phyloP scores from a whole-genome alignment of 1,140 invertebrate genomes.

The Panagrolaimus sp. region DNA sequence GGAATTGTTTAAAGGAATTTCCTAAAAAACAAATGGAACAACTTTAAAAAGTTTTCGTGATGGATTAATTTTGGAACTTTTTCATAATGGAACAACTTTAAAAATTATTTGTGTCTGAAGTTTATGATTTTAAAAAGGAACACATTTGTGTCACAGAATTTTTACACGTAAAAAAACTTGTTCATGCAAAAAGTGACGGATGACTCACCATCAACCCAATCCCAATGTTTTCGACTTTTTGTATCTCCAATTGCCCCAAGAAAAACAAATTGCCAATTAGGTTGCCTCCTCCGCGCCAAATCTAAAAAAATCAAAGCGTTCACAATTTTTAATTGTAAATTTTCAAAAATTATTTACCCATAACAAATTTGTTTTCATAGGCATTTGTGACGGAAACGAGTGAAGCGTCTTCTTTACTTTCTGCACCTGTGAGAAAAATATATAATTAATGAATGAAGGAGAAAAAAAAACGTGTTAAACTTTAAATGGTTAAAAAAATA shows the following conservation, averaged over 20 bases:
- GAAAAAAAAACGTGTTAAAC: too few relatives aligned
- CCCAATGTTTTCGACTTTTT: conserved; percentile 37
- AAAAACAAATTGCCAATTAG: conserved; percentile 36
- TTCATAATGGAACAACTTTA: not conserved
- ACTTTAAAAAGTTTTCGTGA: not conserved
- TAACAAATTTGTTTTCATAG: conserved; percentile 42
- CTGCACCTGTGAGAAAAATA: conserved; percentile 29
- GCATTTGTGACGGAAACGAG: conserved; percentile 35
- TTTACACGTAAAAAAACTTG: too few relatives aligned
- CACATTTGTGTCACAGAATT: conserved; percentile 12
- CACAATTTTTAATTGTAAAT: conserved; percentile 11
- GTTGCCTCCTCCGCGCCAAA: conserved; percentile 33
- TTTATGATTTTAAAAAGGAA: too few relatives aligned
- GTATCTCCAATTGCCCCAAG: conserved; percentile 44
- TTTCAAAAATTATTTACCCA: conserved; percentile 25
- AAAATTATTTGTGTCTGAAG: too few relatives aligned
- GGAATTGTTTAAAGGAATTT: conserved; percentile 4
- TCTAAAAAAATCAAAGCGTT: conserved; percentile 22
- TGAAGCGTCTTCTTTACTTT: conserved; percentile 38
- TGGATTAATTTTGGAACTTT: too few relatives aligned
- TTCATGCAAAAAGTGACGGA: not conserved
- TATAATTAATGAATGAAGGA: too few relatives aligned
- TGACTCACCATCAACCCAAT: conserved; percentile 47
- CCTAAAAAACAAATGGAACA: not conserved
- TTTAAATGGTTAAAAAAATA: too few relatives aligned